Evolutionary conservation across 2,888 invertebrate genomes (phyloP).

Genomic region (Caenorhabditis parvicauda): DNA sequence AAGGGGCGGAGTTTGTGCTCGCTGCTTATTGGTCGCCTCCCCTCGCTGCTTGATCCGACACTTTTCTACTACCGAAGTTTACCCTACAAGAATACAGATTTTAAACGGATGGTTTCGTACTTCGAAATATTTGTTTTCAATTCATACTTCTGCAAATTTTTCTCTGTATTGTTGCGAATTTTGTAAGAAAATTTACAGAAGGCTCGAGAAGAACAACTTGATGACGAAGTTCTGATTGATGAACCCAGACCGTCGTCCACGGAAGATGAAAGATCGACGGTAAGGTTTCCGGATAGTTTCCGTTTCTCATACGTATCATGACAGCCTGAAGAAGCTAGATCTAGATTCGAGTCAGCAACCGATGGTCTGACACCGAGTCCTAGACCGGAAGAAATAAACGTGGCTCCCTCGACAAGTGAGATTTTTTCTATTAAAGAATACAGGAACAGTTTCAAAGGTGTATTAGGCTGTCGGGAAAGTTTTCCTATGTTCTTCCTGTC

Average conservation of each 20-base stretch:
- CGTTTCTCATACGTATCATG: not conserved
- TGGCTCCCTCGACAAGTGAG: not conserved
- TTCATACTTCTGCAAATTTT: too few species aligned
- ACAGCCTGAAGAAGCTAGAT: slow-evolving; percentile 10
- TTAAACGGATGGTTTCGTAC: not conserved
- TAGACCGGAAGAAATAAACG: not conserved
- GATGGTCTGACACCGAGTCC: slow-evolving; percentile 14
- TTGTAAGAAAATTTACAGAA: slow-evolving; percentile 1
- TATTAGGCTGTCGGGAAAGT: too few species aligned
- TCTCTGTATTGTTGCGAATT: not conserved
- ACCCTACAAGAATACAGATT: too few species aligned
- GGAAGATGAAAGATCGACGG: not conserved
- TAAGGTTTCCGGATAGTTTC: not conserved
- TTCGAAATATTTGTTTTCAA: not conserved
- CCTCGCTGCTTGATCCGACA: too few species aligned
- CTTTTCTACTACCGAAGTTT: too few species aligned
- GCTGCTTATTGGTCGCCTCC: too few species aligned
- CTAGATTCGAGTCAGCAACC: slow-evolving; percentile 18
- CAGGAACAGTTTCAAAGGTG: too few species aligned
- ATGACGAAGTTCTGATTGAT: slow-evolving; percentile 17
- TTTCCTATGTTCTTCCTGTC: too few species aligned
- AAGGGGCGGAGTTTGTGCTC: too few species aligned
- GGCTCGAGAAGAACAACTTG: slow-evolving; percentile 15
- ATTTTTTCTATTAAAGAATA: too few species aligned
- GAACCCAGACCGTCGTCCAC: not conserved